These are phyloP conservation scores for Typhlomys cinereus DNA, from an alignment of 2,113 vertebrate species.

Conservation along the genomic window DNA sequence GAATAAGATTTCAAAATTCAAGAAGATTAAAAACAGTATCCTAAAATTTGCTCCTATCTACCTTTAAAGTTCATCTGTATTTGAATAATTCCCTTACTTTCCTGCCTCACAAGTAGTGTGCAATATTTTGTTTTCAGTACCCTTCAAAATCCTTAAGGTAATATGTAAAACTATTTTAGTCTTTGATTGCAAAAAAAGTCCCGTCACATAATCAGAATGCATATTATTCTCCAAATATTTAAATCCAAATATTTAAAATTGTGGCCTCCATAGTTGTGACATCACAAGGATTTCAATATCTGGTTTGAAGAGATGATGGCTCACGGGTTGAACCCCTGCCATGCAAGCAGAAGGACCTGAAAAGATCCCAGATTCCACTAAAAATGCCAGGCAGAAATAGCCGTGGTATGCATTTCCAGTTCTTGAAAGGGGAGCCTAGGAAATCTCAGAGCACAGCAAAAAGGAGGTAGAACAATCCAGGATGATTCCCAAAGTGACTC, in stretches of 20 bases:
- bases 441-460: too few relatives aligned
- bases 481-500: too few relatives aligned
- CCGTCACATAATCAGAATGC: background rate
- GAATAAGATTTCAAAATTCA: conserved; percentile 11
- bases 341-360: too few relatives aligned
- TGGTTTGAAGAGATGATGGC: background rate
- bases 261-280: background rate
- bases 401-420: too few relatives aligned
- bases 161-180: background rate
- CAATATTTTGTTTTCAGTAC: background rate
- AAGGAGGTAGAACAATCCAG: too few relatives aligned
- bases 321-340: too few relatives aligned
- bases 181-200: conserved; percentile 34
- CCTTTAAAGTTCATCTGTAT: background rate
- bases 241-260: background rate
- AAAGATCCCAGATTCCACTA: too few relatives aligned
- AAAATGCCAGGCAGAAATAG: too few relatives aligned
- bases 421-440: too few relatives aligned
- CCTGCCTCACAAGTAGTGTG: background rate
- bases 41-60: background rate
- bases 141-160: background rate
- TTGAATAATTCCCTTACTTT: conserved; percentile 4
- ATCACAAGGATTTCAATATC: background rate
- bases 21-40: conserved; percentile 5
- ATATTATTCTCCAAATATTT: background rate